A percentile compares a stretch with the other conserved stretches of the same genome.
These are phyloP conservation scores for Acrobasis suavella DNA, from an alignment of 2,888 invertebrate species.

Conservation along the genomic window DNA sequence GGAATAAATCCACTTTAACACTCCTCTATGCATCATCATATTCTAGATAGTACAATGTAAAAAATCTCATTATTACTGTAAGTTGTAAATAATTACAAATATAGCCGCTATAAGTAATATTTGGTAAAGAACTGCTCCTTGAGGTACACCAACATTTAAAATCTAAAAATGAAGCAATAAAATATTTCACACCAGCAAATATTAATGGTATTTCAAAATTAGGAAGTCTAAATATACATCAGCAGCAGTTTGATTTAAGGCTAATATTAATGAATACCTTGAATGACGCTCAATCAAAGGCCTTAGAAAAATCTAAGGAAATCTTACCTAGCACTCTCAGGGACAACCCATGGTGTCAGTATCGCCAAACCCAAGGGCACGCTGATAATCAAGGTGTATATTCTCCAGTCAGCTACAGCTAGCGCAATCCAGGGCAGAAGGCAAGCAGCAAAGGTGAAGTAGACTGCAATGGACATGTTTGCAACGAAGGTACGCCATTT, in stretches of 20 bases:
- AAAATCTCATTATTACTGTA: too few relatives aligned
- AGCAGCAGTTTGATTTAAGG: too few relatives aligned
- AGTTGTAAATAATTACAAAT: background rate
- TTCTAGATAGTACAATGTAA: too few relatives aligned
- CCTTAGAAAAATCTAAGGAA: background rate
- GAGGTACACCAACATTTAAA: background rate
- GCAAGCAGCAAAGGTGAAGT: slow-evolving; percentile 92
- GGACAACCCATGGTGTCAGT: slow-evolving; percentile 88
- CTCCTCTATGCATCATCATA: too few relatives aligned
- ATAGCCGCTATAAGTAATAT: background rate
- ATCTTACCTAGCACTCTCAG: slow-evolving; percentile 89
- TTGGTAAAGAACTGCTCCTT: background rate
- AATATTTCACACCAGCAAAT: background rate
- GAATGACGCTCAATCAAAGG: background rate
- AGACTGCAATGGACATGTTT: slow-evolving; percentile 94
- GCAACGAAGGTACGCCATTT: slow-evolving; percentile 95
- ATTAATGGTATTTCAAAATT: background rate
- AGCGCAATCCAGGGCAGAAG: slow-evolving; percentile 93
- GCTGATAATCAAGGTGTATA: slow-evolving; percentile 88
- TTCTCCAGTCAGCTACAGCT: slow-evolving; percentile 88
- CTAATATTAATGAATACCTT: too few relatives aligned
- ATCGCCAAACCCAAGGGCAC: slow-evolving; percentile 87
- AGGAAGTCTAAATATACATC: too few relatives aligned
- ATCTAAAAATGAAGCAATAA: background rate
- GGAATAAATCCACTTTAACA: slow-evolving; percentile 35